These are phyloP conservation scores for Corythornis cristatus DNA, from an alignment of 2,113 vertebrate species.

Conservation along the genomic window DNA sequence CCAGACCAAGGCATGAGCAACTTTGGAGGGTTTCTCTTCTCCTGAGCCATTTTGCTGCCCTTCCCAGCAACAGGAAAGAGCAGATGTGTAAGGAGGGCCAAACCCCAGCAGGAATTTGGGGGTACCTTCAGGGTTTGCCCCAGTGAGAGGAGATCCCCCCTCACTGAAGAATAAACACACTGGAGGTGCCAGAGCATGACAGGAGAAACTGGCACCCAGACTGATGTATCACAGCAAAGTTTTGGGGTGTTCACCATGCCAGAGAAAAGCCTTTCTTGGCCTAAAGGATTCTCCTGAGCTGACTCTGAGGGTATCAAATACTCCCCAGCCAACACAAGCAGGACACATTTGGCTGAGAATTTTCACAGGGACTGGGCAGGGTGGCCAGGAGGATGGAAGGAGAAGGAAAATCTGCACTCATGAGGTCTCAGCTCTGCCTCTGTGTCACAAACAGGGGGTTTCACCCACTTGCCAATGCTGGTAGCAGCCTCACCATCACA, in stretches of 20 bases:
- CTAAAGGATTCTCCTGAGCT: background rate
- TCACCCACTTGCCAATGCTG: background rate
- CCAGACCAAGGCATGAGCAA: background rate
- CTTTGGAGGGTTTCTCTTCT: background rate
- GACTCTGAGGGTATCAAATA: background rate
- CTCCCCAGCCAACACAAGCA: background rate
- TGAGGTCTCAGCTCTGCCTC: background rate
- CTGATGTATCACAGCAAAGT: background rate
- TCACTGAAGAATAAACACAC: background rate
- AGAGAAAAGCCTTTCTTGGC: background rate
- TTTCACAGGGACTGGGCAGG: background rate
- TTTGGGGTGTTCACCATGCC: background rate
- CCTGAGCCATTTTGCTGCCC: background rate
- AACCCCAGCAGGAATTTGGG: background rate
- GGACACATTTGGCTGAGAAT: background rate
- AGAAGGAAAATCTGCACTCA: fast-evolving
- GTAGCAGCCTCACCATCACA: conserved; percentile 12
- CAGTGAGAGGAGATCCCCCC: background rate
- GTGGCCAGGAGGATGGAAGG: background rate
- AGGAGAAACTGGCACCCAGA: background rate
- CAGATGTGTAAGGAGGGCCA: background rate
- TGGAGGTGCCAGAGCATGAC: background rate
- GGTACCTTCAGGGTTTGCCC: background rate
- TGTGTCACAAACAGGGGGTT: background rate
- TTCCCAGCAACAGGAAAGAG: background rate